Base-by-base conservation (phyloP, 1,140 invertebrate genomes). In the Episyrphus balteatus region DNA sequence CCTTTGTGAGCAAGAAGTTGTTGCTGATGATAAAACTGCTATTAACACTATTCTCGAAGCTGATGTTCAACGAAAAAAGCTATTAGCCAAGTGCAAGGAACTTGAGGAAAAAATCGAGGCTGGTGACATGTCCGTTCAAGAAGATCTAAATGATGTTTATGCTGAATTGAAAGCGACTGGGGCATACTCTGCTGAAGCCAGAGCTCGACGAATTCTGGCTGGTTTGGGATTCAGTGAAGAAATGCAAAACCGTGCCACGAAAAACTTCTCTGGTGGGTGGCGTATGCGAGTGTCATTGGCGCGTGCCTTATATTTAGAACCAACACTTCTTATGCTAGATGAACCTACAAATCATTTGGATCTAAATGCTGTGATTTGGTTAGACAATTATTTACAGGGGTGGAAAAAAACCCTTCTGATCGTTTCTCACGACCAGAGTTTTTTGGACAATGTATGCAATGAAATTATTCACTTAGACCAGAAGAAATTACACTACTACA, bases 341-440 rank as follows among this genome's bases (percentile, higher is more conserved):
- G 96, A 99, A 80, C 96, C 96, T 54, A 90, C 87, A 1, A 91
- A 91, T 74, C 88, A 91, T 66, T 80, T 91, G 55, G 94, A 98
- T 80, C 73, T 98, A 15, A 97, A 98, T 69, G 95, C 95, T 53
- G 95, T 98, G 42, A 98, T 98, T 75, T 99, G 96, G 96, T 74
- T 99, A 11, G 95, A 99, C 62, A 97, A 98, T 66, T 98, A 98
- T 70, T 73, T 99, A 13, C 92, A 98, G 77, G 80, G 77, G 2
- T 99, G 95, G 95, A 97, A 98, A 68, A 98, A 98, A 61, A 99
- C 96, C 0, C 70, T 99, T 2, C 66, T 99, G 3, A 88, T 99
- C 48, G 95, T 99, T 11, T 98, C 95, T 58, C 96, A 99, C 77
- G 95, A 99, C 75, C 94, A 98, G 69, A 95, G 92, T 61, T 99